A percentile compares a stretch with the other conserved stretches of the same genome.
phyloP scores from a whole-genome alignment of 2,113 vertebrate species.

The Terrapene triunguis region DNA sequence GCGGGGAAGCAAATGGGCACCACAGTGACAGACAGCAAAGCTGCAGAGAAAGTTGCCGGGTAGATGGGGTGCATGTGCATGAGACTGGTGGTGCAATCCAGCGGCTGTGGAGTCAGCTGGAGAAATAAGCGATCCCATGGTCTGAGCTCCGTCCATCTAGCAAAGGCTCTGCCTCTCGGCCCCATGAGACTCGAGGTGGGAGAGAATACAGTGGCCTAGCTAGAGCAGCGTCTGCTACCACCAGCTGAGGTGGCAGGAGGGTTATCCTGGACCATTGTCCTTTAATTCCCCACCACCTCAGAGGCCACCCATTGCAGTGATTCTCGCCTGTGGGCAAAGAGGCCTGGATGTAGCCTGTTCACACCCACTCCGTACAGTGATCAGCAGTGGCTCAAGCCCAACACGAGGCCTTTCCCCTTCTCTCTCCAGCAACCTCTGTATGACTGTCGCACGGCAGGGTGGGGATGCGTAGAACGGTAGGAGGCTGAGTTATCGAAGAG shows the following conservation, averaged over 20 bases:
- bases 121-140: not conserved
- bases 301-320: not conserved
- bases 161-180: not conserved
- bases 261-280: not conserved
- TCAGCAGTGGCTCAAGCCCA: not conserved
- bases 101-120: not conserved
- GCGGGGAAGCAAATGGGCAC: not conserved
- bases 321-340: not conserved
- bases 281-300: not conserved
- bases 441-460: not conserved
- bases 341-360: not conserved
- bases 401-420: not conserved
- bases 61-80: fast-evolving
- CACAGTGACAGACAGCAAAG: not conserved
- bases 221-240: not conserved
- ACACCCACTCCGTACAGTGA: not conserved
- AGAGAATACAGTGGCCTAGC: not conserved
- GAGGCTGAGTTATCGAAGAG: not conserved
- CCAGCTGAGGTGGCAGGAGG: not conserved
- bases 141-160: not conserved
- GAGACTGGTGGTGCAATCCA: not conserved
- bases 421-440: fast-evolving
- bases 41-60: not conserved
- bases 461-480: not conserved
- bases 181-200: not conserved